These are phyloP conservation scores for Idaea dimidiata DNA, from an alignment of 2,888 invertebrate species.

Conservation along the genomic window DNA sequence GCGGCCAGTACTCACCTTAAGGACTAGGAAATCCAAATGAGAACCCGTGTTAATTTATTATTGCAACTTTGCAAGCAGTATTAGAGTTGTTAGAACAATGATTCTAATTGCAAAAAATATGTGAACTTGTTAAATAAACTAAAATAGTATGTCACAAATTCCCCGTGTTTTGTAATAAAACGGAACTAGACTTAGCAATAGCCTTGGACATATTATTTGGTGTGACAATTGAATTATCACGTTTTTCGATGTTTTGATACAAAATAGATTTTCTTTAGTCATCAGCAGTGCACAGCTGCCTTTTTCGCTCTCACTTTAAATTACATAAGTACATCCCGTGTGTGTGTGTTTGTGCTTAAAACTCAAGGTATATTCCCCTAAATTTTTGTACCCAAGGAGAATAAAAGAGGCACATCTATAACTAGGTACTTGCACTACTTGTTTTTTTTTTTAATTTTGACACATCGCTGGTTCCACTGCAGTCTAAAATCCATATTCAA, in stretches of 20 bases:
- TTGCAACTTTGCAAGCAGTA: not conserved
- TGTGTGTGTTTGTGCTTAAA: too few relatives aligned
- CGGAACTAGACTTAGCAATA: conserved; percentile 50
- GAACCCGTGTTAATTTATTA: conserved; percentile 12
- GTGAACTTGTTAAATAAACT: not conserved
- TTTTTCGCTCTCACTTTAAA: too few relatives aligned
- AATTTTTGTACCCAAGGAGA: too few relatives aligned
- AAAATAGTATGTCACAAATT: conserved; percentile 18
- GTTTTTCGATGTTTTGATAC: conserved; percentile 42
- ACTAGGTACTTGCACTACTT: too few relatives aligned
- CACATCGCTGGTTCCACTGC: too few relatives aligned
- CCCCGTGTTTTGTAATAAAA: conserved; percentile 36
- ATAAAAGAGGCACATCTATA: too few relatives aligned
- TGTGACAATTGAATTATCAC: conserved; percentile 66
- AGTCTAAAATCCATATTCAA: too few relatives aligned
- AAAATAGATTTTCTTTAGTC: conserved; percentile 3
- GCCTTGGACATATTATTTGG: conserved; percentile 47
- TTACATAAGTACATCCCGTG: too few relatives aligned
- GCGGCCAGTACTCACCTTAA: too few relatives aligned
- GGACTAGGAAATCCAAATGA: not conserved
- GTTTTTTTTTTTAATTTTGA: too few relatives aligned
- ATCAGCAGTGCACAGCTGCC: too few relatives aligned
- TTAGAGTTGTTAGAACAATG: not conserved
- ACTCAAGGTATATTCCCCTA: too few relatives aligned
- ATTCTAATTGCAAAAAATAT: not conserved